Conservation (phyloP, 2,113 vertebrate species). For the Neopipo cinnamomea region DNA sequence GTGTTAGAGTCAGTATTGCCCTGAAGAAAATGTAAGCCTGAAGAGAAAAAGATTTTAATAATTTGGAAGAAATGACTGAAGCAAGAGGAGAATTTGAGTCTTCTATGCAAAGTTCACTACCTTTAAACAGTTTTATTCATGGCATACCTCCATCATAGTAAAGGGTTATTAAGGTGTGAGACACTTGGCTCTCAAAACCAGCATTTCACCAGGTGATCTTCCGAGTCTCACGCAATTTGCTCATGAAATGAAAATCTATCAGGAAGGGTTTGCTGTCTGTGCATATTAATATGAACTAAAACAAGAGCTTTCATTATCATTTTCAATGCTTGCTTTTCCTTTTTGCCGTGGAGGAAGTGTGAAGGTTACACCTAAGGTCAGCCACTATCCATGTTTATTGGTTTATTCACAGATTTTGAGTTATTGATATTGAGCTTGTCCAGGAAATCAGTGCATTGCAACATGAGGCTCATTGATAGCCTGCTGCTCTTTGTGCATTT, state of each 20-base stretch:
- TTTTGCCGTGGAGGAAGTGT: constrained; percentile 23
- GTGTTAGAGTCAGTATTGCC: background rate
- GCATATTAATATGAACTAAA: constrained; percentile 48
- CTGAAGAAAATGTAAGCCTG: background rate
- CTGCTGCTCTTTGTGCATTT: constrained; percentile 49
- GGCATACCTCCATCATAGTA: background rate
- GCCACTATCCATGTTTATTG: background rate
- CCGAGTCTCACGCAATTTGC: constrained; percentile 22
- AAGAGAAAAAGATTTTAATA: background rate
- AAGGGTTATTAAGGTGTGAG: background rate
- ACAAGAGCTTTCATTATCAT: constrained; percentile 26
- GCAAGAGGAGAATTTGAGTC: background rate
- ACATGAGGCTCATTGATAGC: constrained; percentile 43
- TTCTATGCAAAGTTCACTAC: background rate
- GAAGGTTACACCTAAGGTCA: constrained; percentile 60
- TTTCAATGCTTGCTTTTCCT: background rate
- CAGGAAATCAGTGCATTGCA: constrained; percentile 29
- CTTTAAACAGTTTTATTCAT: background rate
- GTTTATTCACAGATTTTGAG: constrained; percentile 45
- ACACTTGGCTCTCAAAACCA: background rate
- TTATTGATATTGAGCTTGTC: constrained; percentile 46
- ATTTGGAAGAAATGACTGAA: background rate
- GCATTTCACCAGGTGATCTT: constrained; percentile 15
- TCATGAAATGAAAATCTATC: constrained; percentile 28
- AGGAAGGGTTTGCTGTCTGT: constrained; percentile 25